Base-by-base conservation (phyloP, 2,113 vertebrate species). In the Manacus vitellinus region DNA sequence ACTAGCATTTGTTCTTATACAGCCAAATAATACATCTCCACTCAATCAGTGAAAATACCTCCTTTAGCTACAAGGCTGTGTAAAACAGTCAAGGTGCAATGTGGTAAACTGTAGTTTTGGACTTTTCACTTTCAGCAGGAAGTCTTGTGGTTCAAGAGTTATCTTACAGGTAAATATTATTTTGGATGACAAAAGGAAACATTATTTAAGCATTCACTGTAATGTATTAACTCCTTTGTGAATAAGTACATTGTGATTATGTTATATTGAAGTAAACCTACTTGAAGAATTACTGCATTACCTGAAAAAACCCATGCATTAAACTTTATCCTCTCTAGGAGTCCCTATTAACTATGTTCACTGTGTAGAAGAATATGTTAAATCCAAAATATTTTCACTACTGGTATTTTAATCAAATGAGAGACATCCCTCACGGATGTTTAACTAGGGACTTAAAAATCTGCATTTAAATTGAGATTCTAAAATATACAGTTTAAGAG, bases 401-500 rank as follows among this genome's bases (percentile, higher is more conserved):
- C 85, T 68, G 22, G 44, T 81, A 88, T 97, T 98, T 96, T 96
- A 97, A 97, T 98, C 96, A 97, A 97, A 79, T 88, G 76, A 95
- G 87, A 97, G 70, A 81, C 39, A 74, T 96, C 76, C 80, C 87
- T 89, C 61, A 72, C 39, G 73, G 33, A 78, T 95, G 41, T 31
- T 96, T 92, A 94, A 95, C 93, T 30, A 16, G 85, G 74, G 82
- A 97, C 61, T 95, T 97, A 89, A 95, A 97, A 97, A 97, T 98
- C 95, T 98, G 95, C 96, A 98, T 98, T 98, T 97, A 98, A 96
- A 98, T 97, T 97, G 95, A 97, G 72, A 82, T 95, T 97, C 79
- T 85, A 81, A 97, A 97, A 92, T 95, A 80, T 89, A 87, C 93
- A 96, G 71, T 90, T 79, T 71, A 94, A 91, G 94, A 94, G 61